Evolutionary conservation across 1,140 invertebrate genomes (phyloP).

Genomic region (Trichogramma pretiosum): DNA sequence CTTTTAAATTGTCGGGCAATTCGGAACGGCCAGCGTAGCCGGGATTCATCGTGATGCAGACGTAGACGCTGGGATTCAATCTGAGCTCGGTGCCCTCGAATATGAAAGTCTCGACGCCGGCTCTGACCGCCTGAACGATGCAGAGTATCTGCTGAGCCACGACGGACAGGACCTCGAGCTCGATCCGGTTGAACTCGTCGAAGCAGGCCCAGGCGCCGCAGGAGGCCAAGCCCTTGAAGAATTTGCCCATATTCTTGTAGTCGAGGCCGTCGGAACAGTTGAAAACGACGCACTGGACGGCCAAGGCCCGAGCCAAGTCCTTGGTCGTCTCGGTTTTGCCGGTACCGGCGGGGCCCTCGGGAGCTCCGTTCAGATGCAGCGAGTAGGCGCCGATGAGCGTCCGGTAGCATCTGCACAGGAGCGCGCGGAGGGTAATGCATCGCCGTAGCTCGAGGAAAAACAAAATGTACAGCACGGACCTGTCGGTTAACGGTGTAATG

Average conservation of each 20-base stretch:
- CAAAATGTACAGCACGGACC: slow-evolving; percentile 22
- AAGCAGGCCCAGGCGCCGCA: slow-evolving; percentile 91
- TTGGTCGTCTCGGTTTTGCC: slow-evolving; percentile 87
- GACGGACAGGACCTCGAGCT: slow-evolving; percentile 77
- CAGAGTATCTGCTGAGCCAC: slow-evolving; percentile 76
- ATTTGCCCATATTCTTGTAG: slow-evolving; percentile 88
- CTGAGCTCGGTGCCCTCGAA: slow-evolving; percentile 75
- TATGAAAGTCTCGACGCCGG: slow-evolving; percentile 59
- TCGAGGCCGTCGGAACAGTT: slow-evolving; percentile 92
- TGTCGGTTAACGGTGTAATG: slow-evolving; percentile 59
- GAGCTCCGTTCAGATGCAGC: slow-evolving; percentile 77
- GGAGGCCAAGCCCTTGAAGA: slow-evolving; percentile 79
- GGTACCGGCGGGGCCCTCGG: slow-evolving; percentile 81
- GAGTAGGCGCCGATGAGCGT: slow-evolving; percentile 83
- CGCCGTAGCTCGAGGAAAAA: background rate
- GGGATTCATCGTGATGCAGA: slow-evolving; percentile 92
- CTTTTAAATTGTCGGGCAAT: slow-evolving; percentile 84
- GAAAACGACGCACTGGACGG: slow-evolving; percentile 88
- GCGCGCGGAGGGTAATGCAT: background rate
- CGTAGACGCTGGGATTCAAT: slow-evolving; percentile 73
- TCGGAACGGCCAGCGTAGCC: slow-evolving; percentile 81
- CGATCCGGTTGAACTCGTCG: slow-evolving; percentile 92
- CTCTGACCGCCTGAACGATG: slow-evolving; percentile 71
- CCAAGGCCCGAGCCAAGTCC: slow-evolving; percentile 80
- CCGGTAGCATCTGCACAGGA: slow-evolving; percentile 60